phyloP scores from a whole-genome alignment of 2,888 invertebrate genomes.

The Microchrysa polita region DNA sequence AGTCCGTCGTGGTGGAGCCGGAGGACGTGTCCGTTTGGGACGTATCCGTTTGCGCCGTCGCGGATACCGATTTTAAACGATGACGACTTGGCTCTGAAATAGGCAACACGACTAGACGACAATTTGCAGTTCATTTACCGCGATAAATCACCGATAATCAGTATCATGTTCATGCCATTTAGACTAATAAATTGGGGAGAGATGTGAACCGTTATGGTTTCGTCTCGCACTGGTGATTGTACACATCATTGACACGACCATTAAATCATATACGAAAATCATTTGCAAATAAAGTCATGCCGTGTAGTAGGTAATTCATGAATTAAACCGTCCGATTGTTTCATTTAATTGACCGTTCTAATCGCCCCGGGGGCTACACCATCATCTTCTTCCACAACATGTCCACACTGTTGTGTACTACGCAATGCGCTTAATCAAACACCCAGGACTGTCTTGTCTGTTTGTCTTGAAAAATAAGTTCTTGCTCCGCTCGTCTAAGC shows the following conservation, averaged over 20 bases:
- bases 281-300: slow-evolving; percentile 22
- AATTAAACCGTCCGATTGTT: too few species aligned
- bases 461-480: too few species aligned
- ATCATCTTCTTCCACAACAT: too few species aligned
- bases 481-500: too few species aligned
- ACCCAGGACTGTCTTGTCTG: too few species aligned
- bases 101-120: too few species aligned
- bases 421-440: too few species aligned
- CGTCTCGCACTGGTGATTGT: slow-evolving; percentile 20
- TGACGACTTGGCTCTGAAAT: not conserved
- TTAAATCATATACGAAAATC: slow-evolving; percentile 5
- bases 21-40: not conserved
- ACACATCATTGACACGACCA: slow-evolving; percentile 13
- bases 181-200: slow-evolving; percentile 6
- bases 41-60: not conserved
- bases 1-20: not conserved
- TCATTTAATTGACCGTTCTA: too few species aligned
- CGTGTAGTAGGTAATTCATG: slow-evolving; percentile 4
- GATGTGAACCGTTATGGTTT: slow-evolving; percentile 3
- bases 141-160: too few species aligned
- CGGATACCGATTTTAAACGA: slow-evolving; percentile 6
- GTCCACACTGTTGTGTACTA: too few species aligned
- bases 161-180: not conserved
- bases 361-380: too few species aligned
- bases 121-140: not conserved